phyloP scores from a whole-genome alignment of 2,113 vertebrate genomes.

The Pteronura brasiliensis region DNA sequence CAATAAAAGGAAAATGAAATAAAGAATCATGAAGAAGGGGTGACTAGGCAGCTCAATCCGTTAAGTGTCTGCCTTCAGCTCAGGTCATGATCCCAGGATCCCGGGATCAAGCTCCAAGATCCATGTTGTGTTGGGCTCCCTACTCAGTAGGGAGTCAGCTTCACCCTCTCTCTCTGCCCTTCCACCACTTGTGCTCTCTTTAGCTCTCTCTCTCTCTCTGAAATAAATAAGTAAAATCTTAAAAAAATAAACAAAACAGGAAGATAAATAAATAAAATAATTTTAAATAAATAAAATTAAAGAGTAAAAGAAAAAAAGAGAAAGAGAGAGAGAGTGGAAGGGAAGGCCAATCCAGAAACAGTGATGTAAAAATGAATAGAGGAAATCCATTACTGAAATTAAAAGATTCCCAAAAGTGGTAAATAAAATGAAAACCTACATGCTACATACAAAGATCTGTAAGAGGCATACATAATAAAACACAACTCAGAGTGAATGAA shows the following conservation, averaged over 20 bases:
- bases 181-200: neutral
- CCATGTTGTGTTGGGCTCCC: neutral
- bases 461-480: neutral
- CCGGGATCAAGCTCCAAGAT: neutral
- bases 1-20: neutral
- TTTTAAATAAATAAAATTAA: neutral
- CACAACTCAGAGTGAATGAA: neutral
- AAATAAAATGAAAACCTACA: neutral
- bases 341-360: neutral
- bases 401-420: neutral
- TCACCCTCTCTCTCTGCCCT: neutral
- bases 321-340: neutral
- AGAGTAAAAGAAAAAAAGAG: neutral
- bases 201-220: neutral
- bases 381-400: neutral
- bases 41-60: neutral
- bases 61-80: neutral
- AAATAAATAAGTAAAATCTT: neutral
- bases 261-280: no score
- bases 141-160: neutral
- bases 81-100: neutral
- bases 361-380: neutral
- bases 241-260: neutral
- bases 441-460: neutral
- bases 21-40: neutral